phyloP scores from a whole-genome alignment of 92 coral and sea anemone genomes.

The Palythoa caribaeorum region DNA sequence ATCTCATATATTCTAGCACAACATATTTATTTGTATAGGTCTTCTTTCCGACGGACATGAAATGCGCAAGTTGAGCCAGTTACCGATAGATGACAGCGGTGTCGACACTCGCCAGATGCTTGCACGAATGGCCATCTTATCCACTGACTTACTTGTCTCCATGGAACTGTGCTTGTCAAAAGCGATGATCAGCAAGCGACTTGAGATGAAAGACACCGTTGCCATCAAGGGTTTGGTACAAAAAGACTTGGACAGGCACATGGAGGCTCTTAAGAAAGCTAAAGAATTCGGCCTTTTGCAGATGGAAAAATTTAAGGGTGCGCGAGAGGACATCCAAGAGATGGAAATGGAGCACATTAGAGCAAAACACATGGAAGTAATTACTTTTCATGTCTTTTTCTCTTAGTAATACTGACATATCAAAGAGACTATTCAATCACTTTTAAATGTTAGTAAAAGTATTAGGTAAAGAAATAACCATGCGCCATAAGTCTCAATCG shows the following conservation, averaged over 20 bases:
- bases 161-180: slow-evolving; percentile 90
- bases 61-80: slow-evolving; percentile 78
- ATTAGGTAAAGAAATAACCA: too few relatives aligned
- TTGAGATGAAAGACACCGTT: slow-evolving; percentile 82
- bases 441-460: too few relatives aligned
- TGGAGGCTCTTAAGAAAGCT: slow-evolving; percentile 66
- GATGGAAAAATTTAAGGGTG: slow-evolving; percentile 71
- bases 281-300: slow-evolving; percentile 72
- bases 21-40: slow-evolving; percentile 48
- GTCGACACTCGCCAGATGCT: slow-evolving; percentile 85
- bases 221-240: slow-evolving; percentile 45
- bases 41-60: slow-evolving; percentile 81
- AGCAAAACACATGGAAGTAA: slow-evolving; percentile 78
- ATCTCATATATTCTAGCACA: too few relatives aligned
- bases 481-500: too few relatives aligned
- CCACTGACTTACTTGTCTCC: slow-evolving; percentile 87
- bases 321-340: slow-evolving; percentile 66
- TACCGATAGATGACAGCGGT: slow-evolving; percentile 87
- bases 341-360: slow-evolving; percentile 71
- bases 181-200: slow-evolving; percentile 86
- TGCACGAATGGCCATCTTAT: slow-evolving; percentile 92
- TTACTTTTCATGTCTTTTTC: background rate
- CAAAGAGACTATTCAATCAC: background rate
- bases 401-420: background rate
- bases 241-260: slow-evolving; percentile 66